Percentiles rank a stretch among this genome's conserved stretches.
phyloP scores from a whole-genome alignment of 2,113 vertebrate genomes.

The Rhinoderma darwinii region DNA sequence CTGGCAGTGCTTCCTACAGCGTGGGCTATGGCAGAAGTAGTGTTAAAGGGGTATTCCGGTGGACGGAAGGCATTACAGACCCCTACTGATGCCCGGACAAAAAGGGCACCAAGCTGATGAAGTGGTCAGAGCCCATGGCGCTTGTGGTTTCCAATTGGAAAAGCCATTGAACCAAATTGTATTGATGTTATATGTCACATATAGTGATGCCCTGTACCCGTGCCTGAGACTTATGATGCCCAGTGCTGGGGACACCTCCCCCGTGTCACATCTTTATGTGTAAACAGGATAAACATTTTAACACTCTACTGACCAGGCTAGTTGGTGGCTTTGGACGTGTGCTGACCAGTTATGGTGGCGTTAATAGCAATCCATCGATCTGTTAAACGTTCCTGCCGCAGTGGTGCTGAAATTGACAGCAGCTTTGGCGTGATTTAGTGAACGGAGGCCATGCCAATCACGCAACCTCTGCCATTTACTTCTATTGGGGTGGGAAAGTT shows the following conservation, averaged over 20 bases:
- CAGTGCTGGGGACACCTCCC: neutral
- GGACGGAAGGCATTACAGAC: too few relatives aligned
- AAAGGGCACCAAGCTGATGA: neutral
- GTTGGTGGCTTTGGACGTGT: neutral
- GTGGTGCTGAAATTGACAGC: too few relatives aligned
- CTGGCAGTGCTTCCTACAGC: slow-evolving; percentile 1
- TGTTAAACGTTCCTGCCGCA: too few relatives aligned
- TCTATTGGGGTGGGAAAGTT: too few relatives aligned
- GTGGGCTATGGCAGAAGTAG: neutral
- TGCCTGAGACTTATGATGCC: neutral
- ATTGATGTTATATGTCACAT: neutral
- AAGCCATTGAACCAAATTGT: neutral
- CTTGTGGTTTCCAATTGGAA: neutral
- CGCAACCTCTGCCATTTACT: too few relatives aligned
- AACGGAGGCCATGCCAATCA: too few relatives aligned
- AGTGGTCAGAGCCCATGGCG: neutral
- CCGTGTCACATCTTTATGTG: neutral
- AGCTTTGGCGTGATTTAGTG: too few relatives aligned
- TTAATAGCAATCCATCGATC: too few relatives aligned
- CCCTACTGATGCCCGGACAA: neutral
- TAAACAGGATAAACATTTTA: neutral
- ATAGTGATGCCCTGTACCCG: neutral
- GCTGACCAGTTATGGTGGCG: too few relatives aligned
- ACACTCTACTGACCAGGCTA: neutral
- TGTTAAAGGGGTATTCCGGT: neutral